Evolutionary conservation across 2,797 vertebrate species (phyloP), one percentile per base, ranked within the genome.

Genomic region (Rhadinocentrus ornatus): DNA sequence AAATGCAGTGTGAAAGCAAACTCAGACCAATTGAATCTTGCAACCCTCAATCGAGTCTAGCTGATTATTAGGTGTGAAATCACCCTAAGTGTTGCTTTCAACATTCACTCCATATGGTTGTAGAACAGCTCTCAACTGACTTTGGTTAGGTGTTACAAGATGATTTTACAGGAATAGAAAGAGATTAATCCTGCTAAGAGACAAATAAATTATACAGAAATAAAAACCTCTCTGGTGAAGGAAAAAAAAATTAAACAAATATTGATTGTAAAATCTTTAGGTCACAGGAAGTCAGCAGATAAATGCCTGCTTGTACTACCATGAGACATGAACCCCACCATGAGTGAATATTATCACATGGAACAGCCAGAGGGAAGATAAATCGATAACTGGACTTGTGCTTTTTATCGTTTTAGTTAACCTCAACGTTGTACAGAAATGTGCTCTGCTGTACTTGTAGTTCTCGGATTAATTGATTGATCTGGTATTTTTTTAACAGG

Each of bases 401-500:
- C 39, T 32, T 41, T 46, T 46, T 46, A n/a, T 46, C 18, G n/a
- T n/a, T 46, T 20, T 46, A n/a, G 8, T n/a, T 46, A n/a, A 46
- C 20, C 7, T 46, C 7, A 15, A 3, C 11, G 15, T 27, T 32
- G 20, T 24, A 52, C 4, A 52, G 7, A 59, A 41, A 26, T 11
- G 7, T 34, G n/a, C 4, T 37, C 9, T 34, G 10, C 20, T 3
- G 6, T 8, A 10, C n/a, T 20, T 34, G n/a, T 71, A 32, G 37
- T 34, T 4, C 7, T n/a, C 11, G 32, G 13, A n/a, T 41, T 20
- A 4, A 66, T 18, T 55, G 13, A 55, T 2, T 37, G 15, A 55
- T 27, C 29, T 39, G 9, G 32, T 52, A 32, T 55, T 67, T 54
- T 22, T 79, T 56, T 66, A 10, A 60, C 78, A 93, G 89, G 96